These are phyloP conservation scores for Aplysia californica DNA, from an alignment of 1,140 invertebrate genomes.

Conservation along the genomic window DNA sequence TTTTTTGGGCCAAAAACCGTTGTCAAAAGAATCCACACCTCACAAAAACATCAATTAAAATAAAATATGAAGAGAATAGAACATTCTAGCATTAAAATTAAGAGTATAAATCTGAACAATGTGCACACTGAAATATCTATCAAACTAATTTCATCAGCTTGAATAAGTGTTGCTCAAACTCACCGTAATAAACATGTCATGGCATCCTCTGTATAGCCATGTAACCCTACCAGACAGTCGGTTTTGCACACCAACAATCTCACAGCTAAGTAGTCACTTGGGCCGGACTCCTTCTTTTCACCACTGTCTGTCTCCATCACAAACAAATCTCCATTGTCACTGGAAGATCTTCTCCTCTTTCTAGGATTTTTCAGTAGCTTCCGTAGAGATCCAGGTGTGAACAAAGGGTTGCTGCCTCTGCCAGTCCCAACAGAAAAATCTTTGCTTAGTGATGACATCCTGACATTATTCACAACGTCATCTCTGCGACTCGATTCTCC, in stretches of 20 bases:
- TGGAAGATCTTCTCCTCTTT: too few relatives aligned
- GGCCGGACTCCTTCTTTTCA: neutral
- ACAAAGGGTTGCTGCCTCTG: neutral
- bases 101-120: neutral
- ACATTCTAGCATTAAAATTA: neutral
- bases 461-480: too few relatives aligned
- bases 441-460: too few relatives aligned
- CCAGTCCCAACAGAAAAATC: neutral
- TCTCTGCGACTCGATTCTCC: too few relatives aligned
- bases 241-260: conserved; percentile 7
- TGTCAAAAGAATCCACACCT: too few relatives aligned
- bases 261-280: neutral
- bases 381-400: too few relatives aligned
- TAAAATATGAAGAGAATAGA: neutral
- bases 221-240: neutral
- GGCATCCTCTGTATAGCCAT: conserved; percentile 2
- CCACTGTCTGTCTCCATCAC: neutral
- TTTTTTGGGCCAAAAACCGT: too few relatives aligned
- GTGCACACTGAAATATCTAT: neutral
- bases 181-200: neutral
- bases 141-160: neutral
- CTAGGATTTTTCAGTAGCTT: too few relatives aligned
- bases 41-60: neutral
- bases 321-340: too few relatives aligned
- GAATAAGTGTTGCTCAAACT: neutral